Percentiles rank a stretch among this genome's conserved stretches.
Conservation (phyloP, 2,888 invertebrate species). For the Eugnorisma glareosa region DNA sequence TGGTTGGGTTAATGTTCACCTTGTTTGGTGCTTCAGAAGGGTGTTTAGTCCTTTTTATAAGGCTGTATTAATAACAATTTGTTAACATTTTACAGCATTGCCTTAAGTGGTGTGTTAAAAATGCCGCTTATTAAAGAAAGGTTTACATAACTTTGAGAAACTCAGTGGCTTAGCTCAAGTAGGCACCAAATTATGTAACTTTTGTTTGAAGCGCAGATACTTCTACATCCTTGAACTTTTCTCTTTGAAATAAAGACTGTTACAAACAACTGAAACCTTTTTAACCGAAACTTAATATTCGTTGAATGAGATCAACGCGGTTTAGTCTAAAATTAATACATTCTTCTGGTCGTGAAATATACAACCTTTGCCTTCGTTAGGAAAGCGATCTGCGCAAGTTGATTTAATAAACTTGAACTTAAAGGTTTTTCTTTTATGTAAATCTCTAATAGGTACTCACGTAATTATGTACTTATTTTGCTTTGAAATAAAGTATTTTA, state of each 20-base stretch:
- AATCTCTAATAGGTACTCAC: neutral
- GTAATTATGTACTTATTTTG: neutral
- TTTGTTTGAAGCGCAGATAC: slow-evolving; percentile 27
- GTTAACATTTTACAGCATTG: slow-evolving; percentile 7
- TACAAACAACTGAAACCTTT: slow-evolving; percentile 38
- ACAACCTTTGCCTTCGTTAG: slow-evolving; percentile 16
- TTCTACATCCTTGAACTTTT: slow-evolving; percentile 35
- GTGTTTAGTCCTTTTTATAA: neutral
- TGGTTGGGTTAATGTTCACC: slow-evolving; percentile 10
- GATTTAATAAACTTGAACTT: slow-evolving; percentile 21
- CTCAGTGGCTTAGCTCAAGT: slow-evolving; percentile 22
- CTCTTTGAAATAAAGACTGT: slow-evolving; percentile 45
- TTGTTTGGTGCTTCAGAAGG: neutral
- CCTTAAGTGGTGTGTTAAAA: neutral
- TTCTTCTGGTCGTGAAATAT: slow-evolving; percentile 14
- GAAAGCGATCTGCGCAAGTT: slow-evolving; percentile 6
- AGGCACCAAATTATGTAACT: slow-evolving; percentile 31
- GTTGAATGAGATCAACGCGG: slow-evolving; percentile 15
- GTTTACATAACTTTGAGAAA: slow-evolving; percentile 16
- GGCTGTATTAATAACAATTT: neutral
- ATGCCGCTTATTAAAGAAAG: slow-evolving; percentile 5
- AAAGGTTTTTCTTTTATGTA: slow-evolving; percentile 12
- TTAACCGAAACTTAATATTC: slow-evolving; percentile 34
- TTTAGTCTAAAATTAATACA: slow-evolving; percentile 21
- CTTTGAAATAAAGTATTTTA: no score